Base-by-base conservation (phyloP, 2,888 invertebrate species). In the Stictocephala bisonia region DNA sequence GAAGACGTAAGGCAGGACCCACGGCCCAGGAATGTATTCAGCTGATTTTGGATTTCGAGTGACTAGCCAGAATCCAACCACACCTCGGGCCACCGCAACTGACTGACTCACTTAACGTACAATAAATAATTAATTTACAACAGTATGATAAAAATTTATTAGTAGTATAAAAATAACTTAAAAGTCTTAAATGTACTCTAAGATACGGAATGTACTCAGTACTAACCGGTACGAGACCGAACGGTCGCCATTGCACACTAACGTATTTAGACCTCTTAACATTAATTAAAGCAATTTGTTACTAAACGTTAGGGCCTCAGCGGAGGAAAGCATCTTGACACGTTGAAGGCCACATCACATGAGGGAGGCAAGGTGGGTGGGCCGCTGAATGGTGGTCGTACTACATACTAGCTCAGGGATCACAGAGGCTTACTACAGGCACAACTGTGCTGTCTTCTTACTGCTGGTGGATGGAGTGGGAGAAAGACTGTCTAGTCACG, bases 121-220 rank as follows among this genome's bases (percentile, higher is more conserved):
- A 71, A 71, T 71, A 58, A 71, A 71, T 71, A 58, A 60, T 58
- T 41, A 18, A 41, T 48, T 58, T 60, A 71, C 44, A 71, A 71
- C 58, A 71, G 58, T 64, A 50, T 64, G 35, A 71, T 71, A 48
- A 64, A 73, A 50, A 60, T 41, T 64, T 72, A 53, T 70, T 75
- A 76, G 75, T 77, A 75, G 77, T 77, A 77, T 75, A 77, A 77
- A 77, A 78, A 78, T 76, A 78, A 77, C 75, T 75, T 78, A 74
- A 72, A 73, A 73, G 73, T 73, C 73, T 73, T 68, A 58, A 58
- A 51, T 58, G 40, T 51, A 35, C 27, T 56, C 44, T 72, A 56
- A 51, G 31, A 31, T 73, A 60, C 73, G 73, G 73, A 73, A 73
- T 73, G 73, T 69, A 73, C 73, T 69, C 48, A 20, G 53, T 58